These are phyloP conservation scores for Trichomalopsis sarcophagae DNA, from an alignment of 1,140 invertebrate species.

Conservation along the genomic window DNA sequence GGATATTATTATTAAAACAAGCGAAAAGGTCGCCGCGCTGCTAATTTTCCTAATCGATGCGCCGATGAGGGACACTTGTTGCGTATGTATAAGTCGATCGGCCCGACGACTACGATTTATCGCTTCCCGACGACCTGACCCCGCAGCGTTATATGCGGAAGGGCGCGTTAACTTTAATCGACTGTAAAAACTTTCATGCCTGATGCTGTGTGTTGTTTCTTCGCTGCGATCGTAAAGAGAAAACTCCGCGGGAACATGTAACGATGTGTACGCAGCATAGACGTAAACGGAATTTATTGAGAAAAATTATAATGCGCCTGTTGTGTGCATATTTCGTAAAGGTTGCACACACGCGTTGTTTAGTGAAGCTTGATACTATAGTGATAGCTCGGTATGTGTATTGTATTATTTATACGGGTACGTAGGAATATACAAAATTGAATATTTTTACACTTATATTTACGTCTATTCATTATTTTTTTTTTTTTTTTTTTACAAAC, in stretches of 20 bases:
- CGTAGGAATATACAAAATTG: conserved; percentile 37
- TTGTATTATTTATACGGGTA: background rate
- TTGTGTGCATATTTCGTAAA: background rate
- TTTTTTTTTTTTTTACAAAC: conserved; percentile 15
- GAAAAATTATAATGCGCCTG: background rate
- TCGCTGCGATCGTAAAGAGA: background rate
- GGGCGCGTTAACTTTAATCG: background rate
- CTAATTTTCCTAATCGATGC: conserved; percentile 20
- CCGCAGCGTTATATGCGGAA: background rate
- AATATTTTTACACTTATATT: conserved; percentile 40
- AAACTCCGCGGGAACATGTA: background rate
- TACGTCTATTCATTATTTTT: background rate
- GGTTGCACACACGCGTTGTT: background rate
- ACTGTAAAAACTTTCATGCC: conserved; percentile 4
- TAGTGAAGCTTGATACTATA: background rate
- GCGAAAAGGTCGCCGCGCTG: background rate
- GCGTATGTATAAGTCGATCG: background rate
- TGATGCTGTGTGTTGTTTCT: background rate
- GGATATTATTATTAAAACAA: conserved; percentile 33
- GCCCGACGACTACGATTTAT: background rate
- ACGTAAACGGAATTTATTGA: background rate
- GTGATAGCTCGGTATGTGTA: background rate
- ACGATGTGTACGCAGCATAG: background rate
- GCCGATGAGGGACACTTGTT: conserved; percentile 5
- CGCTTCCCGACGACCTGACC: background rate